phyloP scores from a whole-genome alignment of 2,888 invertebrate species.

The Andricus quercusramuli region DNA sequence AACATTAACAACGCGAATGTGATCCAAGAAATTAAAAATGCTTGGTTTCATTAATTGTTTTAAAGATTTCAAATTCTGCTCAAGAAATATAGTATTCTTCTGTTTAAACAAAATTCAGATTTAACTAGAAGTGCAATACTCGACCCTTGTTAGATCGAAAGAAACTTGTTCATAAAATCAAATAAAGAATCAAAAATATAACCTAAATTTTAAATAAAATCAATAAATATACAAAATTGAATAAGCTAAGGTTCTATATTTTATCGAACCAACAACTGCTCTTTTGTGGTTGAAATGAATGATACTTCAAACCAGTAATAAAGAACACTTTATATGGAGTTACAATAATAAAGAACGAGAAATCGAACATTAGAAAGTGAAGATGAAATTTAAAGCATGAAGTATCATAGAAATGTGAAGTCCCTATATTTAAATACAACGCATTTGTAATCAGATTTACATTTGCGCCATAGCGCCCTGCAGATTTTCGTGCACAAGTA shows the following conservation, averaged over 20 bases:
- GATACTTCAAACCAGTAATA: neutral
- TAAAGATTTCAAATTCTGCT: too few species aligned
- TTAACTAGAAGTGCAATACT: too few species aligned
- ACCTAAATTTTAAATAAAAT: neutral
- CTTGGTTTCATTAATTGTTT: too few species aligned
- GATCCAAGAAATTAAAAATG: too few species aligned
- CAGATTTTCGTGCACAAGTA: neutral
- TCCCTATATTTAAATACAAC: constrained; percentile 3
- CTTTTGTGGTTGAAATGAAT: neutral
- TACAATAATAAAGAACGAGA: constrained; percentile 20
- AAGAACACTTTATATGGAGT: constrained; percentile 28
- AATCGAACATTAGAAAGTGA: constrained; percentile 11
- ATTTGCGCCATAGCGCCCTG: neutral
- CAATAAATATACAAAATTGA: neutral
- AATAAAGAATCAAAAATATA: neutral
- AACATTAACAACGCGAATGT: too few species aligned
- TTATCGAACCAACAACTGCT: neutral
- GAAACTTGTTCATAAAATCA: neutral
- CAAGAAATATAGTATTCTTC: too few species aligned
- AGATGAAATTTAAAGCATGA: constrained; percentile 4
- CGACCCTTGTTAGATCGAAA: too few species aligned
- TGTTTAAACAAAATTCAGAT: too few species aligned
- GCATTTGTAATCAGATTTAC: constrained; percentile 8
- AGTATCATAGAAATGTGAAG: neutral
- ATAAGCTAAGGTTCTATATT: neutral